Percentiles rank a stretch among this genome's conserved stretches.
Evolutionary conservation across 2,797 vertebrate genomes (phyloP).

Genomic region (Hemitrygon akajei): DNA sequence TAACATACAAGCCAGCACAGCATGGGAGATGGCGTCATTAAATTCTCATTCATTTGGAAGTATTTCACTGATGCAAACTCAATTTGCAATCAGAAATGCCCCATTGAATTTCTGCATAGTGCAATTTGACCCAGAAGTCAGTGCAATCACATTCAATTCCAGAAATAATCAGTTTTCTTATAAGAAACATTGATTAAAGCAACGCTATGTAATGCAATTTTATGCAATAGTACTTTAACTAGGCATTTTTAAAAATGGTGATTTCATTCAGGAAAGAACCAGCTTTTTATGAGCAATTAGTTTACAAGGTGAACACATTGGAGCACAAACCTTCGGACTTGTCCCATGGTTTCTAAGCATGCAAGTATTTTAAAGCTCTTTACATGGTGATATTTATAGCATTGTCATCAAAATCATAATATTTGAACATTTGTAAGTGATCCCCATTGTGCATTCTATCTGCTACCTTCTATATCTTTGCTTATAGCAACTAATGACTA

Average conservation of each 20-base stretch:
- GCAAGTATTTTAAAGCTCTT: neutral
- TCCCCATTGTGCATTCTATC: neutral
- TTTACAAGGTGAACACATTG: neutral
- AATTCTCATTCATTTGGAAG: too few relatives aligned
- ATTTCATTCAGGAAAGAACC: neutral
- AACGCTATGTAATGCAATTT: neutral
- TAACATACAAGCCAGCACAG: too few relatives aligned
- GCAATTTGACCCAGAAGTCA: too few relatives aligned
- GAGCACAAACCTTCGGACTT: neutral
- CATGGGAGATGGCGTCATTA: too few relatives aligned
- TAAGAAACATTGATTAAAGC: too few relatives aligned
- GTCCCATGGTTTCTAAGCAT: neutral
- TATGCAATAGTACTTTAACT: neutral
- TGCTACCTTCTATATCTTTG: too few relatives aligned
- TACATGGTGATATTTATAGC: neutral
- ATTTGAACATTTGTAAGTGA: too few relatives aligned
- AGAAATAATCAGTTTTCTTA: too few relatives aligned
- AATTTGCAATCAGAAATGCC: too few relatives aligned
- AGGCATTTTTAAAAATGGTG: neutral
- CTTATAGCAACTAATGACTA: constrained; percentile 38
- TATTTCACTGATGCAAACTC: too few relatives aligned
- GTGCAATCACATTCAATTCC: too few relatives aligned
- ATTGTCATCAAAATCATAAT: neutral
- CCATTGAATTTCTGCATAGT: too few relatives aligned
- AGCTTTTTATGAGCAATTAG: neutral